These are phyloP conservation scores for Achroia grisella DNA, from an alignment of 1,140 invertebrate genomes.

Conservation along the genomic window DNA sequence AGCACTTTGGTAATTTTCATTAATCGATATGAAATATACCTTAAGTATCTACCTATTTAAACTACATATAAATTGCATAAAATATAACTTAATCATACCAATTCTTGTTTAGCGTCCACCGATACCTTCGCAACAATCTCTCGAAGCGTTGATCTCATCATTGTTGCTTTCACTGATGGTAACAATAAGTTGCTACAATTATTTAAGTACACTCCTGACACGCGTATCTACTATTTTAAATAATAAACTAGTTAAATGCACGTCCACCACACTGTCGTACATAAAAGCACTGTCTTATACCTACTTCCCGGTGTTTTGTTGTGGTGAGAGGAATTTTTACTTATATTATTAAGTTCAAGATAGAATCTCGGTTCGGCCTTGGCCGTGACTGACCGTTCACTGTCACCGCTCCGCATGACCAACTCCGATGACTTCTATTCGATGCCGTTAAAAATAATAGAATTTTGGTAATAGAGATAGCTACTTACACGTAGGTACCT, in stretches of 20 bases:
- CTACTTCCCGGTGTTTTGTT: constrained; percentile 24
- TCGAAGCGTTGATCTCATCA: constrained; percentile 54
- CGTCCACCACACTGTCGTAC: constrained; percentile 11
- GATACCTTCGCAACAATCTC: constrained; percentile 58
- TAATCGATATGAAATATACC: no score
- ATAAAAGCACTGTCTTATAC: constrained; percentile 12
- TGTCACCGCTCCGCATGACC: constrained; percentile 48
- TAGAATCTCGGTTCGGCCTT: constrained; percentile 52
- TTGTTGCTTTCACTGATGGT: constrained; percentile 42
- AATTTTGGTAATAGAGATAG: not conserved
- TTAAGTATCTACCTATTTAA: no score
- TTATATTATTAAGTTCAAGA: constrained; percentile 29
- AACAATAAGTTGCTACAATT: not conserved
- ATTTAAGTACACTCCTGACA: constrained; percentile 8
- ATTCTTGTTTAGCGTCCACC: constrained; percentile 46
- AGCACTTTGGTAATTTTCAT: no score
- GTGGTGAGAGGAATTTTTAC: constrained; percentile 36
- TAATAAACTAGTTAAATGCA: no score
- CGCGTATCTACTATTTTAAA: no score
- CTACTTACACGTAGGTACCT: constrained; percentile 1
- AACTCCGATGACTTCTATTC: constrained; percentile 18
- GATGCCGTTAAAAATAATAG: constrained; percentile 2
- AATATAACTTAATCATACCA: constrained; percentile 31
- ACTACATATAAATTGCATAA: no score
- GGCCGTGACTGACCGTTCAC: constrained; percentile 65